Base-by-base conservation (phyloP, 35 echinoderm and acorn worm genomes). In the Heliocidaris erythrogramma region DNA sequence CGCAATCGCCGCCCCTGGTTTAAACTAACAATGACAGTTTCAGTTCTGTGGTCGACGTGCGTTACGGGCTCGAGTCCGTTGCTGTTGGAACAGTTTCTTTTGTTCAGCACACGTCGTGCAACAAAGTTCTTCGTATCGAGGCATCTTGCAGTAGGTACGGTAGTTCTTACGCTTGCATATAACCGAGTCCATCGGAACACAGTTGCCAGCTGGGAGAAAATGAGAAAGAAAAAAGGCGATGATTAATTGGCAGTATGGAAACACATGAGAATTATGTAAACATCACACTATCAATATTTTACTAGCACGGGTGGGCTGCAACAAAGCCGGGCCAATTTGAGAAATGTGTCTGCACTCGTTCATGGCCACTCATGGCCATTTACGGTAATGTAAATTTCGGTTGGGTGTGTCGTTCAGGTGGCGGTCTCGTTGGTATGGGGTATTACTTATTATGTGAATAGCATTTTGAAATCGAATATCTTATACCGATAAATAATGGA, bases 151-250 rank as follows among this genome's bases (percentile, higher is more conserved):
- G 95, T 96, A 96, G 18, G 42, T 94, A 13, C 92, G 48, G 50
- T 78, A 96, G 4, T 84, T 49, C n/a, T 96, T 93, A 10, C n/a
- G 91, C 31, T 96, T 86, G 50, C 95, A 96, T 11, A 96, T 96
- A 27, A 93, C 85, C 14, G 91, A 52, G 48, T 96, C 48, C 85
- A 96, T 48, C 0, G 95, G 92, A 30, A 87, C 49, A 88, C 91
- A 96, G 42, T 49, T 90, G 13, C 53, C 50, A 31, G 65, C 95
- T 96, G 24, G 35, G 88, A 30, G n/a, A 27, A 1, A 13, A 31
- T 35, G 85, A 48, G 31, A 16, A 92, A 13, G 2, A 49, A 47
- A 30, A 49, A 95, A n/a, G 29, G 31, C 11, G 7, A 32, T 6
- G 9, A 90, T 31, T n/a, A 18, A 94, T 78, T 35, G 7, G 30